A percentile compares a stretch with the other conserved stretches of the same genome.
Evolutionary conservation across 2,797 vertebrate species (phyloP).

Genomic region (Mallotus villosus): DNA sequence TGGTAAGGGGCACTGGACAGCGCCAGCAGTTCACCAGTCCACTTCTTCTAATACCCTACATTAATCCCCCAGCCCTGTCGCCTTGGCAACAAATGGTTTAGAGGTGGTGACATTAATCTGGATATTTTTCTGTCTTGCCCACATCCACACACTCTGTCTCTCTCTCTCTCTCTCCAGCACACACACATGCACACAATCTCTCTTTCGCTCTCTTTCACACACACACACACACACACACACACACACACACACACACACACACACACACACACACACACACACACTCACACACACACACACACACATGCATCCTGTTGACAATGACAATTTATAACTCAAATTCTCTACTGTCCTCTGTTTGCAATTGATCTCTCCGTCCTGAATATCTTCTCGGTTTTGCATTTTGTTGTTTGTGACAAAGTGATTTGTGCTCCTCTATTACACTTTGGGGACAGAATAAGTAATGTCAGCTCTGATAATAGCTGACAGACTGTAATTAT

Average conservation of each 20-base stretch:
- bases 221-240: constrained; percentile 14
- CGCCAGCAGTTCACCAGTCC: constrained; percentile 16
- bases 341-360: constrained; percentile 8
- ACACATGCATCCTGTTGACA: background rate
- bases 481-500: background rate
- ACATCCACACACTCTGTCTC: background rate
- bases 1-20: constrained; percentile 21
- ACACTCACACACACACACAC: constrained; percentile 2
- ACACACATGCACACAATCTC: background rate
- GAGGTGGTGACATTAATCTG: constrained; percentile 38
- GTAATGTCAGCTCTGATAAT: background rate
- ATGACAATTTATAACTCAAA: background rate
- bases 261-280: constrained; percentile 15
- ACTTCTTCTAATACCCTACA: constrained; percentile 24
- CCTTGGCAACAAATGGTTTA: constrained; percentile 21
- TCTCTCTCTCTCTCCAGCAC: background rate
- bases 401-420: constrained; percentile 3
- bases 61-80: constrained; percentile 28
- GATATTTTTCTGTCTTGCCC: constrained; percentile 15
- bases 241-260: constrained; percentile 15
- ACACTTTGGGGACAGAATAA: constrained; percentile 8
- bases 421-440: background rate
- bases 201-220: constrained; percentile 7
- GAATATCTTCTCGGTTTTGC: background rate
- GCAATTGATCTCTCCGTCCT: background rate